Conservation (phyloP, 2,113 vertebrate genomes). For the Mormoops blainvillei region DNA sequence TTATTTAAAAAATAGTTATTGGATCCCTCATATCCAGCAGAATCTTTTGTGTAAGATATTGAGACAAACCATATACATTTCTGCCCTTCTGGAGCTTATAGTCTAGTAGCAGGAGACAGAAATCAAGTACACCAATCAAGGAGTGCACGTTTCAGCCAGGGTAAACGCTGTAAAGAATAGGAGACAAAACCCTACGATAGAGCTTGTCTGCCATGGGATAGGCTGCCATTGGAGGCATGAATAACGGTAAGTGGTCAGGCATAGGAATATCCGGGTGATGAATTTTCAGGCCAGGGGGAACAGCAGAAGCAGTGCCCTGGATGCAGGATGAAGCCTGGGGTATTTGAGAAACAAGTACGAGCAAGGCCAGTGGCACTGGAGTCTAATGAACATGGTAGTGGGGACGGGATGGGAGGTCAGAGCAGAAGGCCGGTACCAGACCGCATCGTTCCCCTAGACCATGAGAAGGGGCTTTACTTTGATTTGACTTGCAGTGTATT, state of each 20-base stretch:
- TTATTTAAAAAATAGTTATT: neutral
- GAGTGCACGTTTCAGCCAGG: neutral
- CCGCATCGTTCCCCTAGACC: neutral
- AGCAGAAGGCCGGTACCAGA: neutral
- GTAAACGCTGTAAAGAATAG: neutral
- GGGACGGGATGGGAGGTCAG: neutral
- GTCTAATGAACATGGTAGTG: neutral
- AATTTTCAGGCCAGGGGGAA: neutral
- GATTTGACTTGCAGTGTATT: neutral
- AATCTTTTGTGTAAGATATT: neutral
- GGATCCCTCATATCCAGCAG: neutral
- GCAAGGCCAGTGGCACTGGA: neutral
- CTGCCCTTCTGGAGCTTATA: neutral
- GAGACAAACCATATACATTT: neutral
- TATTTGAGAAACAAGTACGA: neutral
- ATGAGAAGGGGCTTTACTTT: neutral
- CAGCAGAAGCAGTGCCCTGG: neutral
- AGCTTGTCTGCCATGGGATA: neutral
- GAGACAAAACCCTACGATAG: neutral
- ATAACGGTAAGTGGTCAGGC: neutral
- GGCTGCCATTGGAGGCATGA: neutral
- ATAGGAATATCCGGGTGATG: neutral
- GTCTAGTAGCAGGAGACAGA: neutral
- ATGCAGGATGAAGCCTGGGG: neutral
- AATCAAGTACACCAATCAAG: neutral